Conservation (phyloP, 2,888 invertebrate genomes). For the Ochropleura plecta region DNA sequence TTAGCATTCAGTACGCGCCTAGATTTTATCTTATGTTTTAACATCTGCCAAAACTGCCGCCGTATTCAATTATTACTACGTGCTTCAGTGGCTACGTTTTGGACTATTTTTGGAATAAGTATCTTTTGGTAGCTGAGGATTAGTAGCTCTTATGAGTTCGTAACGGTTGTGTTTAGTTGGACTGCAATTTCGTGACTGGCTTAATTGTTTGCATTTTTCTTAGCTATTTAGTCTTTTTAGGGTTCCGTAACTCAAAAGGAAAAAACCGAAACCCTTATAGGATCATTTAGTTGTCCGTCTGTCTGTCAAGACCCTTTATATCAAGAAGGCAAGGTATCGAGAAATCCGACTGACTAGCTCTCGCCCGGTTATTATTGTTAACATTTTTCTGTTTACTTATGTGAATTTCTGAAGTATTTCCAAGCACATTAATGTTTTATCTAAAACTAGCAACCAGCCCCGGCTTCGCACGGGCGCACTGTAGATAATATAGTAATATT, state of each 20-base stretch:
- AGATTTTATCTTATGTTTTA: constrained; percentile 58
- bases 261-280: too few relatives aligned
- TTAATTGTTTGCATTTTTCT: neutral
- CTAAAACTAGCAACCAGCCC: neutral
- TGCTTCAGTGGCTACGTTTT: constrained; percentile 14
- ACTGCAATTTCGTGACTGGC: neutral
- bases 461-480: too few relatives aligned
- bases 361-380: neutral
- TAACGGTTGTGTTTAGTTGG: neutral
- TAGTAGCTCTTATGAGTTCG: neutral
- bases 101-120: constrained; percentile 29
- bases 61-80: constrained; percentile 36
- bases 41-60: constrained; percentile 47
- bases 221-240: neutral
- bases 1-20: constrained; percentile 46
- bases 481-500: too few relatives aligned
- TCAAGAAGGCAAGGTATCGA: too few relatives aligned
- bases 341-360: too few relatives aligned
- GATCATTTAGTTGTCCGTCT: too few relatives aligned
- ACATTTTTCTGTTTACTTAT: neutral
- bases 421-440: neutral
- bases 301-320: too few relatives aligned
- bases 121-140: constrained; percentile 12
- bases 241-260: too few relatives aligned
- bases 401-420: neutral